Conservation (phyloP, 2,888 invertebrate species). For the Nezara viridula region DNA sequence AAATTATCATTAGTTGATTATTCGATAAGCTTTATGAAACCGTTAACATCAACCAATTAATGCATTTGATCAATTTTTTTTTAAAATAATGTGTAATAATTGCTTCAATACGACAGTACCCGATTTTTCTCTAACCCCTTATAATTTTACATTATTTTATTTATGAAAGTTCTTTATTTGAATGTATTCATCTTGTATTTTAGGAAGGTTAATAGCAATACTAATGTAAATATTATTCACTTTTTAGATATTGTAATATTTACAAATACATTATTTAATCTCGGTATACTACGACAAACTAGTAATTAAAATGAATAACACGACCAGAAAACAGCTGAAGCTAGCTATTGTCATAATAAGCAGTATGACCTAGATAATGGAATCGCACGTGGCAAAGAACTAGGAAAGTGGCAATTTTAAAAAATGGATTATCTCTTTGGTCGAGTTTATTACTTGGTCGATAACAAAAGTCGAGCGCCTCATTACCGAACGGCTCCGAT, state of each 20-base stretch:
- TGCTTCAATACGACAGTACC: too few relatives aligned
- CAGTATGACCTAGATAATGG: not conserved
- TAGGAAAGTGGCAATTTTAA: not conserved
- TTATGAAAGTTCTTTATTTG: not conserved
- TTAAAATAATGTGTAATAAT: too few relatives aligned
- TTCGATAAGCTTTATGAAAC: too few relatives aligned
- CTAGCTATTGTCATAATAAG: not conserved
- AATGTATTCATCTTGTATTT: not conserved
- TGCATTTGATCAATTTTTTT: too few relatives aligned
- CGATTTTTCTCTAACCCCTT: too few relatives aligned
- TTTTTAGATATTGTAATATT: not conserved
- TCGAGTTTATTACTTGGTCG: not conserved
- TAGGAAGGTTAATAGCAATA: not conserved
- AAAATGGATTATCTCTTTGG: constrained; percentile 25
- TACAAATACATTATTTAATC: not conserved
- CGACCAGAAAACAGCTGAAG: not conserved
- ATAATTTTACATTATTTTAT: too few relatives aligned
- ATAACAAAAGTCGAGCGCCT: not conserved
- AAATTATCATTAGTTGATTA: too few relatives aligned
- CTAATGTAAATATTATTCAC: not conserved
- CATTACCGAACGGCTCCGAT: not conserved
- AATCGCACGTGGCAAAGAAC: not conserved
- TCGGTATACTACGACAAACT: too few relatives aligned
- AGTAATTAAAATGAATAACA: not conserved
- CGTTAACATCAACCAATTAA: too few relatives aligned